Evolutionary conservation across 2,113 vertebrate genomes (phyloP), one percentile per base, ranked within the genome.

Genomic region (Scomber japonicus): DNA sequence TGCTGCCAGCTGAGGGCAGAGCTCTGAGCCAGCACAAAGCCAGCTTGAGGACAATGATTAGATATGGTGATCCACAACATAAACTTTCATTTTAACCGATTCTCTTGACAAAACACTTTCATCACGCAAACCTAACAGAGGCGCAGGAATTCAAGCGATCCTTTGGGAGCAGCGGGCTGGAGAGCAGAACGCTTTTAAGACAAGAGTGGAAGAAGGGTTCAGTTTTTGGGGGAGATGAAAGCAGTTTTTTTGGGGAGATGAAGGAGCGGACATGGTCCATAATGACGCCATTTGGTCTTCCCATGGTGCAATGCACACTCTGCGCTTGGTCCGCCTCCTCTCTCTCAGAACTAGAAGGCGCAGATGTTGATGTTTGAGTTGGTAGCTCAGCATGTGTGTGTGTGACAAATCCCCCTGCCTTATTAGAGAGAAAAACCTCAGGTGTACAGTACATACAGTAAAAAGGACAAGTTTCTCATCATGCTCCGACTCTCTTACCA

Each of bases 361-460:
- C 86, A 91, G 88, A 91, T 90, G 91, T 75, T 84, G 60, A 83
- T 90, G 78, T 84, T 86, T 72, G 78, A 50, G 66, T 76, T 50
- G 72, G n/a, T 55, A 40, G 44, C 30, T 81, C 54, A 30, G 48
- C 5, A 49, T 63, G 65, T 66, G 66, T 57, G 14, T 7, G 73
- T 72, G 45, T 31, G 70, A 45, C 51, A 67, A 45, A 60, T 30
- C 70, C 54, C 72, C 71, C 71, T 71, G 63, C 46, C 72, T 83
- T 27, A 59, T 84, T 75, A 64, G 44, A 19, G 50, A 27, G 44
- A 12, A n/a, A 72, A 45, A 57, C 13, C 19, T 30, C 67, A 53
- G 31, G 72, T 60, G 72, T 21, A 30, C 15, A 24, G 21, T 4
- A 17, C 12, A 15, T 17, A 12, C 13, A 40, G 48, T 50, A 56